phyloP scores from a whole-genome alignment of 2,888 invertebrate genomes.

The Leuctra nigra region DNA sequence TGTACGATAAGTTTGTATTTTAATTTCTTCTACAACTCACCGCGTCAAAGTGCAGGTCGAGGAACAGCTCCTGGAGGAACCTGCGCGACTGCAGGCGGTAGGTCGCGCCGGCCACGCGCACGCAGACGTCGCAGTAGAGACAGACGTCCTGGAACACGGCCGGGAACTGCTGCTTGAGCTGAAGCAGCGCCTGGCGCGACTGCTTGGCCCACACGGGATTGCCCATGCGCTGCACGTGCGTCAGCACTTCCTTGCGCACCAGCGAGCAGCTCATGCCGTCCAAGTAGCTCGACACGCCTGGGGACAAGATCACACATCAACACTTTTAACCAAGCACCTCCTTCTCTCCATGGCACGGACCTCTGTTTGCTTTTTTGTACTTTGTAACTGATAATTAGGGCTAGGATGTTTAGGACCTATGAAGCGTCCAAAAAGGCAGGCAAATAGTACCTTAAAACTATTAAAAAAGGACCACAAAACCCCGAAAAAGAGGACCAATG shows the following conservation, averaged over 20 bases:
- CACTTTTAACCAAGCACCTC: too few species aligned
- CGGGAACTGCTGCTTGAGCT: constrained; percentile 49
- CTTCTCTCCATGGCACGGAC: too few species aligned
- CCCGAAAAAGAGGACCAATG: too few species aligned
- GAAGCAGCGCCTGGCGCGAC: constrained; percentile 72
- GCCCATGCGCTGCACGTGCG: constrained; percentile 65
- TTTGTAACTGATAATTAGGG: too few species aligned
- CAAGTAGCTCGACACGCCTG: not conserved
- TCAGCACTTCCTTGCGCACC: constrained; percentile 54
- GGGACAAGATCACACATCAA: too few species aligned
- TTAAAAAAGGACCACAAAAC: too few species aligned
- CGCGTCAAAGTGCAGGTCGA: constrained; percentile 70
- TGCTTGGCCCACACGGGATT: constrained; percentile 74
- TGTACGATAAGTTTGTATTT: too few species aligned
- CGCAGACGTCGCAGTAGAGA: constrained; percentile 86
- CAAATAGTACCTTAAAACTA: too few species aligned
- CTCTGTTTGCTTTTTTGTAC: too few species aligned
- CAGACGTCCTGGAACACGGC: constrained; percentile 60
- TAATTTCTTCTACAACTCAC: too few species aligned
- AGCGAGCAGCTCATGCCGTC: constrained; percentile 32
- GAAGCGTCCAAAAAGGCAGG: too few species aligned
- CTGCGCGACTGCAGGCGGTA: constrained; percentile 78
- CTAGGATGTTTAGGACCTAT: too few species aligned
- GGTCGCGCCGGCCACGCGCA: constrained; percentile 66
- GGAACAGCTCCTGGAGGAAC: constrained; percentile 88